These are phyloP conservation scores for Amblyjoppa fuscipennis DNA, from an alignment of 2,888 invertebrate species.

Conservation along the genomic window DNA sequence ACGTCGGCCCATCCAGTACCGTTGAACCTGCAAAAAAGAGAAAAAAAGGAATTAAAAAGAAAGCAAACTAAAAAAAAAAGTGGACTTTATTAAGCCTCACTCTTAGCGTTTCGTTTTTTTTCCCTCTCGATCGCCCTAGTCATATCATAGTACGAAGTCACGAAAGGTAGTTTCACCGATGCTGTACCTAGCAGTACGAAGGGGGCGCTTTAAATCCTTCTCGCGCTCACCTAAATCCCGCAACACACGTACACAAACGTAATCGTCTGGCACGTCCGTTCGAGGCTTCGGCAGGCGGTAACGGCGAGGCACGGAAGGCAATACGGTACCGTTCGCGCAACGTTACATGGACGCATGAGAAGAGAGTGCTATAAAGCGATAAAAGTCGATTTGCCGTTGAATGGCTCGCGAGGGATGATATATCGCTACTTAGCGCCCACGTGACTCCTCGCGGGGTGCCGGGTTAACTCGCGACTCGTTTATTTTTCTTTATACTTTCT, in stretches of 20 bases:
- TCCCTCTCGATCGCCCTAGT: slow-evolving; percentile 5
- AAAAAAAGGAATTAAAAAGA: slow-evolving; percentile 9
- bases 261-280: slow-evolving; percentile 13
- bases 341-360: slow-evolving; percentile 31
- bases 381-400: slow-evolving; percentile 77
- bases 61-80: slow-evolving; percentile 18
- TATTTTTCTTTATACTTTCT: slow-evolving; percentile 56
- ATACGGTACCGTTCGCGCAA: slow-evolving; percentile 1
- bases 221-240: slow-evolving; percentile 21
- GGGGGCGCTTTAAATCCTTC: slow-evolving; percentile 28
- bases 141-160: slow-evolving; percentile 54
- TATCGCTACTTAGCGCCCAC: slow-evolving; percentile 76
- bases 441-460: slow-evolving; percentile 59
- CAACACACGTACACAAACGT: neutral
- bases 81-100: slow-evolving; percentile 44
- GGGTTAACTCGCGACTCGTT: slow-evolving; percentile 33
- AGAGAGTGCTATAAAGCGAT: slow-evolving; percentile 76
- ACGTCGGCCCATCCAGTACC: slow-evolving; percentile 47
- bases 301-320: slow-evolving; percentile 18
- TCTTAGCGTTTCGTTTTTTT: slow-evolving; percentile 40
- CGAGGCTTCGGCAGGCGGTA: slow-evolving; percentile 21
- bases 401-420: slow-evolving; percentile 72
- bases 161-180: slow-evolving; percentile 40
- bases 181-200: slow-evolving; percentile 30
- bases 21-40: slow-evolving; percentile 49